Evolutionary conservation across 2,797 vertebrate genomes (phyloP).

Genomic region (Anas georgica): DNA sequence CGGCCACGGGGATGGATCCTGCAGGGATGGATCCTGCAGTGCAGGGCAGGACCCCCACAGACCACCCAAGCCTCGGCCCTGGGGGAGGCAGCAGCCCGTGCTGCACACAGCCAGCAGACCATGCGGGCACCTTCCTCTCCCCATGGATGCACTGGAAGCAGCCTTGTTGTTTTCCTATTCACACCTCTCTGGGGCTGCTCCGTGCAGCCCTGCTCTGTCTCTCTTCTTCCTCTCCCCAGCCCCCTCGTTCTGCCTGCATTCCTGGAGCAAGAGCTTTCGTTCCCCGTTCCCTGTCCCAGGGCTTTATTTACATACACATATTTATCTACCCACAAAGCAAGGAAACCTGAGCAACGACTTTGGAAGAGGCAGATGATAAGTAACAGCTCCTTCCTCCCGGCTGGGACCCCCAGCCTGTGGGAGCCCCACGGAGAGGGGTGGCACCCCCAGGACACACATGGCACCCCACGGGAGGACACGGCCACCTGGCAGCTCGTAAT

Average conservation of each 20-base stretch:
- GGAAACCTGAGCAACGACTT: background rate
- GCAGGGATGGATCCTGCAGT: accelerated
- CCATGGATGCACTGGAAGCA: accelerated
- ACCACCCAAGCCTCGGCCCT: accelerated
- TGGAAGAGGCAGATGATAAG: background rate
- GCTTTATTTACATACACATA: background rate
- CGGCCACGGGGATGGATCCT: background rate
- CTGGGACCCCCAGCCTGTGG: background rate
- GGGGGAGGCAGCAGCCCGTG: too few relatives aligned
- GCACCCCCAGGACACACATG: background rate
- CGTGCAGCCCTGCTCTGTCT: background rate
- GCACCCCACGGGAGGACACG: background rate
- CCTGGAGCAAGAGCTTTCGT: background rate
- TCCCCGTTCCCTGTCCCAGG: background rate
- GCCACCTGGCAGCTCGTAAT: conserved; percentile 32
- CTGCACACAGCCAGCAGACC: background rate
- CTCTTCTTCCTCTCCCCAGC: background rate
- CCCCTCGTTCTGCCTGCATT: background rate
- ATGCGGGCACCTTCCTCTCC: too few relatives aligned
- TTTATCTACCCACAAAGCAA: background rate
- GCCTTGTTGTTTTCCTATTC: accelerated
- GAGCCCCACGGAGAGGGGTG: background rate
- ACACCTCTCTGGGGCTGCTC: background rate
- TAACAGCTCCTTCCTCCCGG: background rate
- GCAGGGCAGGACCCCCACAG: accelerated